Base-by-base conservation (phyloP, 2,113 vertebrate genomes). In the Ceyx cyanopectus region DNA sequence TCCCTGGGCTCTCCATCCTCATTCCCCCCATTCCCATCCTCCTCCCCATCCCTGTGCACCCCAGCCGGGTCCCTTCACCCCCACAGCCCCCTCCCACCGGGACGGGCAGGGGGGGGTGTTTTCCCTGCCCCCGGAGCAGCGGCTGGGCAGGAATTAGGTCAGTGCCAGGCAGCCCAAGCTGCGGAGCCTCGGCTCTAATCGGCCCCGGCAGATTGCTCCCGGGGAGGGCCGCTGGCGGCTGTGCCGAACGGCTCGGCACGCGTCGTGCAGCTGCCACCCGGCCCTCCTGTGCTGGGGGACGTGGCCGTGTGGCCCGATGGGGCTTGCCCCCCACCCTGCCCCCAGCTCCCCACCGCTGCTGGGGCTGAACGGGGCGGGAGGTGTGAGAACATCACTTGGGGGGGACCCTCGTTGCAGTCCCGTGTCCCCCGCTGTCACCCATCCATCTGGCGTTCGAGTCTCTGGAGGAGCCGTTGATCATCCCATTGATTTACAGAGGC, bases 91-190 rank as follows among this genome's bases (percentile, higher is more conserved):
- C 0, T 54, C 54, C 67, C 22, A 0, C 14, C 0, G 6, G 89
- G 61, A 21, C 9, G 5, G 29, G 0, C 34, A 7, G 66, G 87
- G 83, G 57, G 94, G 57, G 94, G 92, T 37, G 15, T 24, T 82
- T 68, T 83, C 81, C 87, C 93, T 77, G 65, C 54, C 63, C 88
- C 48, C 51, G 8, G 17, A 72, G 90, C 23, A 12, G 85, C 9
- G 54, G 69, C 81, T 12, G 79, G 26, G 32, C 69, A 34, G 93
- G 94, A 97, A 96, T 95, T 96, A 95, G 96, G 96, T 97, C 96
- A 97, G 67, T 65, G 81, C 89, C 2, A 22, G 0, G 53, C 67
- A 56, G 86, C 58, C 14, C 24, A 17, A 75, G 54, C 80, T 65
- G 40, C 9, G 11, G 86, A 34, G 67, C 81, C 13, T 60, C 83